A percentile compares a stretch with the other conserved stretches of the same genome.
Conservation (phyloP, 2,888 invertebrate species). For the Theristus sp. region DNA sequence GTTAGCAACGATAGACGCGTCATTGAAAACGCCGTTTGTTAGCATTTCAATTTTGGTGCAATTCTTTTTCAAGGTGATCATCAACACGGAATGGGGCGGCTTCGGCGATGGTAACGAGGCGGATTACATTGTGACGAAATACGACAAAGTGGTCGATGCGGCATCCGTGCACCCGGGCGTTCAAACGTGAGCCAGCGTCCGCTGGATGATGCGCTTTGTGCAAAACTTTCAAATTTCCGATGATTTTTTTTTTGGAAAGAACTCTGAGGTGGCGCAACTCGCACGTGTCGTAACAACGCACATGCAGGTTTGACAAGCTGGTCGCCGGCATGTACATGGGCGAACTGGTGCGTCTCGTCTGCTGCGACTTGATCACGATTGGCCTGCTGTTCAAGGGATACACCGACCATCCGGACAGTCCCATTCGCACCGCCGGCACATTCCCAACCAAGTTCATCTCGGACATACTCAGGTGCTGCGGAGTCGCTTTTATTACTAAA, state of each 20-base stretch:
- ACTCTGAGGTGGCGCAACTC: too few relatives aligned
- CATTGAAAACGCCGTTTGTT: too few relatives aligned
- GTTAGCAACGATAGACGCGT: too few relatives aligned
- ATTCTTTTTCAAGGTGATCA: constrained; percentile 54
- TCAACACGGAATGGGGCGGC: constrained; percentile 92
- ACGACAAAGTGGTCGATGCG: constrained; percentile 56
- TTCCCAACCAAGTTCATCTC: constrained; percentile 93
- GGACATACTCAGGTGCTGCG: constrained; percentile 81
- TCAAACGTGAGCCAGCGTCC: constrained; percentile 52
- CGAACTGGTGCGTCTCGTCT: constrained; percentile 64
- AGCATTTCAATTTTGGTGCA: too few relatives aligned
- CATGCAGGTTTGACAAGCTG: constrained; percentile 27
- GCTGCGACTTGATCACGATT: constrained; percentile 51
- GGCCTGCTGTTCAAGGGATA: constrained; percentile 6
- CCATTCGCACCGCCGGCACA: constrained; percentile 45
- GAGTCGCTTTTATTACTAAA: too few relatives aligned
- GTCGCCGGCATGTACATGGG: constrained; percentile 98
- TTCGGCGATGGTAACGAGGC: constrained; percentile 74
- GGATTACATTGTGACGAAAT: constrained; percentile 59
- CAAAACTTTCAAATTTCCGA: too few relatives aligned
- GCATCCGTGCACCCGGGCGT: constrained; percentile 52
- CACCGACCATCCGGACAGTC: constrained; percentile 20
- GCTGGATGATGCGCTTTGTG: too few relatives aligned
- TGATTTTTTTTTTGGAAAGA: too few relatives aligned
- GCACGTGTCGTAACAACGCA: too few relatives aligned